These are phyloP conservation scores for Spodoptera frugiperda DNA, from an alignment of 1,140 invertebrate species.

Conservation along the genomic window DNA sequence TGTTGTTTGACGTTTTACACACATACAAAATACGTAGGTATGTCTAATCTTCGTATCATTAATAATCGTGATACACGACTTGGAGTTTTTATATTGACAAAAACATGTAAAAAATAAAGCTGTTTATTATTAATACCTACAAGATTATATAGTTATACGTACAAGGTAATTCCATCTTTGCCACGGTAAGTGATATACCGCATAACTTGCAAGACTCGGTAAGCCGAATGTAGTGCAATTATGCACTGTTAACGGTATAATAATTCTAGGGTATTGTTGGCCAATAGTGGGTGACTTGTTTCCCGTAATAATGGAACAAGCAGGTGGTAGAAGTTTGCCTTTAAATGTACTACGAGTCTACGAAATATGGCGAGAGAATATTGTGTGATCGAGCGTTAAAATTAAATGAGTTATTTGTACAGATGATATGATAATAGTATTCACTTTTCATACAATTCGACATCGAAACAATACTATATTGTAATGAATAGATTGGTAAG, in stretches of 20 bases:
- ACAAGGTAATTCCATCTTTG: constrained; percentile 26
- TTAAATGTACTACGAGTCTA: constrained; percentile 14
- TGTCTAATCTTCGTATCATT: constrained; percentile 16
- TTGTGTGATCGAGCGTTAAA: constrained; percentile 5
- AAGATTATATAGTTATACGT: neutral
- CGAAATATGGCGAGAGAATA: constrained; percentile 8
- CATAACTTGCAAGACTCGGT: constrained; percentile 20
- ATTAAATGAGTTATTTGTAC: neutral
- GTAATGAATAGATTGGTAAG: too few species aligned
- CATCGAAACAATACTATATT: too few species aligned
- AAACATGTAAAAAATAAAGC: constrained; percentile 13
- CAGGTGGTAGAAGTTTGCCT: constrained; percentile 28
- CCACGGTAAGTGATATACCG: neutral
- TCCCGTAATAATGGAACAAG: constrained; percentile 8
- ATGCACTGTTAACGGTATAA: constrained; percentile 34
- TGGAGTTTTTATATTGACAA: constrained; percentile 15
- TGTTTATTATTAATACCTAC: neutral
- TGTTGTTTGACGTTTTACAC: constrained; percentile 1
- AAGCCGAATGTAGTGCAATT: constrained; percentile 38
- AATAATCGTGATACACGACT: constrained; percentile 37
- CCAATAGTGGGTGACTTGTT: constrained; percentile 24
- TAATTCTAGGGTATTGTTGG: constrained; percentile 38
- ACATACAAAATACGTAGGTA: neutral
- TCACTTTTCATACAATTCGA: too few species aligned
- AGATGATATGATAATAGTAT: neutral